Percentiles rank a stretch among this genome's conserved stretches.
Conservation (phyloP, 2,888 invertebrate genomes). For the Dorcus hopei region DNA sequence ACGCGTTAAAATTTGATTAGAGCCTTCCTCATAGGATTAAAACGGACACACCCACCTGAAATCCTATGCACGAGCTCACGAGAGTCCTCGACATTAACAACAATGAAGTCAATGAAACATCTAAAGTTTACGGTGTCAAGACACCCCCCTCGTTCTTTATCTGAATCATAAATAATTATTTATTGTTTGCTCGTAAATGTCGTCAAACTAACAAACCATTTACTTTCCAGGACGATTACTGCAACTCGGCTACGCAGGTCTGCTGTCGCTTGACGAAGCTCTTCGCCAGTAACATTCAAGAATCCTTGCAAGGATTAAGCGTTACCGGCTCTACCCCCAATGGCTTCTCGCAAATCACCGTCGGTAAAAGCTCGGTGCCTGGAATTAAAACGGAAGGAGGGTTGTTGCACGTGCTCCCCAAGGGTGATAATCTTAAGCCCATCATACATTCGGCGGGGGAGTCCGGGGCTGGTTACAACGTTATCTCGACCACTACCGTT, state of each 20-base stretch:
- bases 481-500: constrained; percentile 31
- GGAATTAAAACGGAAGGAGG: constrained; percentile 32
- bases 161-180: too few species aligned
- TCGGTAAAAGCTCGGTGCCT: constrained; percentile 38
- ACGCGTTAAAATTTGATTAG: too few species aligned
- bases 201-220: too few species aligned
- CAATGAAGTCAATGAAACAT: too few species aligned
- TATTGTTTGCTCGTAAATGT: too few species aligned
- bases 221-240: constrained; percentile 40
- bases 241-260: constrained; percentile 45
- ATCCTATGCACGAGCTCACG: too few species aligned
- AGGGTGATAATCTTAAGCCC: constrained; percentile 27
- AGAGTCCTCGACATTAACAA: too few species aligned
- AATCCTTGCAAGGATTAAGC: constrained; percentile 19
- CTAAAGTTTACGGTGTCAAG: too few species aligned
- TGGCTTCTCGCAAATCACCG: constrained; percentile 18
- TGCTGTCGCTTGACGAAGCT: constrained; percentile 45
- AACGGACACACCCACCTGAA: too few species aligned
- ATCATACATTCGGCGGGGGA: constrained; percentile 37
- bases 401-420: constrained; percentile 34
- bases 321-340: background rate
- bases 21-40: too few species aligned
- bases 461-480: constrained; percentile 31
- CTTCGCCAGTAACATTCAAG: constrained; percentile 4
- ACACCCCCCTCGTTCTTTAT: too few species aligned